Evolutionary conservation across 2,888 invertebrate species (phyloP), one percentile per base, ranked within the genome.

Genomic region (Atethmia centrago): DNA sequence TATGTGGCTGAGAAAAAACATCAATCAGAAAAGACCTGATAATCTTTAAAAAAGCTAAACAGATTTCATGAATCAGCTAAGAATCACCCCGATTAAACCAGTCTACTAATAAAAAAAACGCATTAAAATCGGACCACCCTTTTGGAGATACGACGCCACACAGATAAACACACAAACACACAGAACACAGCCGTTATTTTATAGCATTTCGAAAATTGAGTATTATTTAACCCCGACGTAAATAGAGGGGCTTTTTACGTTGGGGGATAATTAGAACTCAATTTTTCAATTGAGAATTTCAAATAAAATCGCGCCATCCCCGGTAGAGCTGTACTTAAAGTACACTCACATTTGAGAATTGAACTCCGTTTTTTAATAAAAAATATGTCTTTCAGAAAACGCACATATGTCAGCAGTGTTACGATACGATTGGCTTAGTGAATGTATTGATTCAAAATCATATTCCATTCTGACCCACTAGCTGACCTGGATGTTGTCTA

Each of bases 371-470:
- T 36, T 36, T 2, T 2, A 36, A 36, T 36, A 3, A 5, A 36
- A 36, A 36, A 36, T 36, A 36, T 36, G 2, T 36, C 36, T 36
- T 5, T 36, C 36, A 36, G 36, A 36, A 36, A 36, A 51, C 14
- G 53, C 14, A 36, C 36, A 36, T 36, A 28, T 55, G 8, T 55
- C 25, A 53, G 25, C 16, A 16, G 28, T 55, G 55, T 25, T 19
- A 56, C 3, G 10, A 42, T 42, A n/a, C n/a, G n/a, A n/a, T n/a
- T 28, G 12, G 12, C 12, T 40, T 8, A 49, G 14, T 10, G 12
- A 19, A 25, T 28, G 5, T n/a, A 72, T 73, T 73, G 72, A 71
- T 71, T 71, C 19, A 14, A 40, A 56, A 28, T 5, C 16, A 36
- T 25, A 36, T 31, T 19, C 0, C 10, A 36, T 36, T 71, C 45